phyloP scores from a whole-genome alignment of 2,113 vertebrate species.

The Dolichallabes microphthalmus region DNA sequence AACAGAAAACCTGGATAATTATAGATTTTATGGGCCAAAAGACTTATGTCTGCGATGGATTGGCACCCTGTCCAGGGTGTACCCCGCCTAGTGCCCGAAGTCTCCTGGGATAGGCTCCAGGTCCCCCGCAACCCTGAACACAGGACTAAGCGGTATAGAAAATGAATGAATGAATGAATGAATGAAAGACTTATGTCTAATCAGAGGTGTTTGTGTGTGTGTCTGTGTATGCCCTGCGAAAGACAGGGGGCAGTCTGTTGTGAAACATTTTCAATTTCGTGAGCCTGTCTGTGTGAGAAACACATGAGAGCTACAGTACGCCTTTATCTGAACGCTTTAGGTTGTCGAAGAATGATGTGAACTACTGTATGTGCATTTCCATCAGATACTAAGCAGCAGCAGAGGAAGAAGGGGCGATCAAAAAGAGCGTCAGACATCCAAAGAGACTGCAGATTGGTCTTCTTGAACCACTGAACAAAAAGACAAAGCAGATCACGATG shows the following conservation, averaged over 20 bases:
- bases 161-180: no score
- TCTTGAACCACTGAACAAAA: background rate
- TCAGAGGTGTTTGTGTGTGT: background rate
- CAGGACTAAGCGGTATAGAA: no score
- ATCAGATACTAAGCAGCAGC: background rate
- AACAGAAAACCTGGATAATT: background rate
- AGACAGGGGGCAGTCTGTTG: conserved; percentile 47
- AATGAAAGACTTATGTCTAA: background rate
- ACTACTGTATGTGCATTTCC: background rate
- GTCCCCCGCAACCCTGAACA: no score
- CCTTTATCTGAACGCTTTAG: background rate
- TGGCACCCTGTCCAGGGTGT: no score
- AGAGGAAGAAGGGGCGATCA: background rate
- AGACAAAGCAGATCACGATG: background rate
- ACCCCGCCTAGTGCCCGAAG: no score
- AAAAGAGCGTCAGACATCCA: background rate
- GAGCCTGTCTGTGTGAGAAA: background rate
- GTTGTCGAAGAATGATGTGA: background rate
- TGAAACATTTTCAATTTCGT: background rate
- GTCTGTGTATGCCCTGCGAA: background rate
- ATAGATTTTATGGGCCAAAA: background rate
- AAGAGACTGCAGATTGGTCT: background rate
- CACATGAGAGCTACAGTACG: no score
- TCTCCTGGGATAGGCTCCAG: no score
- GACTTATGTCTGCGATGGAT: no score